Percentiles rank a stretch among this genome's conserved stretches.
Evolutionary conservation across 2,888 invertebrate species (phyloP).

Genomic region (Drosophila histrio): DNA sequence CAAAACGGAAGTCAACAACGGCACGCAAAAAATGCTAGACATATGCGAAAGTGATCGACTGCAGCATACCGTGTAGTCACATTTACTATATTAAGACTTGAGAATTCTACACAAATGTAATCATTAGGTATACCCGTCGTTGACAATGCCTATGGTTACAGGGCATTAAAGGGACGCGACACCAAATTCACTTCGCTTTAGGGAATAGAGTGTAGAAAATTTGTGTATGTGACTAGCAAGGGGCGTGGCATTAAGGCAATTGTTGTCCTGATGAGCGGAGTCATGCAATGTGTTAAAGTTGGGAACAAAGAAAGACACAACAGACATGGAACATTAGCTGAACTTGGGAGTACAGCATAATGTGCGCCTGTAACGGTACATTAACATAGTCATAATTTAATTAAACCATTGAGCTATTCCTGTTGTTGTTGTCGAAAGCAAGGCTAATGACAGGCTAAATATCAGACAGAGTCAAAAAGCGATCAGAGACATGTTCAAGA

Average conservation of each 20-base stretch:
- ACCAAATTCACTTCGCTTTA: constrained; percentile 26
- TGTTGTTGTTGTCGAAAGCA: constrained; percentile 12
- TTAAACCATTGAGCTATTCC: constrained; percentile 54
- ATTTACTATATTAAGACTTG: not conserved
- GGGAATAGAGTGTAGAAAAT: constrained; percentile 38
- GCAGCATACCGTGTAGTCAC: not conserved
- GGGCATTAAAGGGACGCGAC: constrained; percentile 7
- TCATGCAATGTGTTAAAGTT: constrained; percentile 72
- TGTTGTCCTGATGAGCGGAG: constrained; percentile 75
- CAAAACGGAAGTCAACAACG: constrained; percentile 49
- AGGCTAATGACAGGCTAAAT: constrained; percentile 37
- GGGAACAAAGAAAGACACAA: not conserved
- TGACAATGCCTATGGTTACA: not conserved
- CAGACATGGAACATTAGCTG: not conserved
- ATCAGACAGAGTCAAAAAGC: constrained; percentile 10
- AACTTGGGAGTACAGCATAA: constrained; percentile 15
- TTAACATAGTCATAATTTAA: constrained; percentile 81
- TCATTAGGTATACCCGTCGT: not conserved
- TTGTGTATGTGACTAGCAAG: constrained; percentile 25
- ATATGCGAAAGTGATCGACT: not conserved
- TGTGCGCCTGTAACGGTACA: constrained; percentile 72
- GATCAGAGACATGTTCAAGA: constrained; percentile 1
- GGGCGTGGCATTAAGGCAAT: constrained; percentile 50
- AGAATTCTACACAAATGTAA: not conserved
- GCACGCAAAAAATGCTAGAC: constrained; percentile 35